A percentile compares a stretch with the other conserved stretches of the same genome.
phyloP scores from a whole-genome alignment of 2,113 vertebrate species.

The Prunella himalayana region DNA sequence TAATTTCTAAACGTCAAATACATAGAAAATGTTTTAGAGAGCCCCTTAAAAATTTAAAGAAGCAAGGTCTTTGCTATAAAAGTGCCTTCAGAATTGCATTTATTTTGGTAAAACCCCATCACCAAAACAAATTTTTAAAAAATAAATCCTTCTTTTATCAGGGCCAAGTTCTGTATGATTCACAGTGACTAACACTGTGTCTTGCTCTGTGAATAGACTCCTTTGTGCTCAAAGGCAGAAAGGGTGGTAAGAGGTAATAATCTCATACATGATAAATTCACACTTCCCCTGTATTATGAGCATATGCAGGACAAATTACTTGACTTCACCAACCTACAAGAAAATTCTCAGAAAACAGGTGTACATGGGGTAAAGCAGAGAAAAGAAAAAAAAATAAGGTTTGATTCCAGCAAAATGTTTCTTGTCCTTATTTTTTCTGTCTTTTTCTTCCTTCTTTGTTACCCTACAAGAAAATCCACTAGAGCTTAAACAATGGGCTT shows the following conservation, averaged over 20 bases:
- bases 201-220: slow-evolving; percentile 5
- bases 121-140: neutral
- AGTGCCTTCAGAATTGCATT: neutral
- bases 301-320: neutral
- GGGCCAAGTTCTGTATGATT: slow-evolving; percentile 13
- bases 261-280: neutral
- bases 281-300: neutral
- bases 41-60: neutral
- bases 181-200: slow-evolving; percentile 18
- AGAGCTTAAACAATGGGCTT: neutral
- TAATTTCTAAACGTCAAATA: neutral
- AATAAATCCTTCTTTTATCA: neutral
- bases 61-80: neutral
- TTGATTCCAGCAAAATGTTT: neutral
- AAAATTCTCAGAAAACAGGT: neutral
- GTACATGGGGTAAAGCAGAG: neutral
- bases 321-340: neutral
- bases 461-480: neutral
- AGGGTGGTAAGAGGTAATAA: neutral
- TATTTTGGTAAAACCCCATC: neutral
- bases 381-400: neutral
- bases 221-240: slow-evolving; percentile 4
- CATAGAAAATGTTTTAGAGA: neutral
- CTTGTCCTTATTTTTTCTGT: neutral
- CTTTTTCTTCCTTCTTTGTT: neutral